Base-by-base conservation (phyloP, 2,888 invertebrate species). In the Hemicrepidius hirtus region DNA sequence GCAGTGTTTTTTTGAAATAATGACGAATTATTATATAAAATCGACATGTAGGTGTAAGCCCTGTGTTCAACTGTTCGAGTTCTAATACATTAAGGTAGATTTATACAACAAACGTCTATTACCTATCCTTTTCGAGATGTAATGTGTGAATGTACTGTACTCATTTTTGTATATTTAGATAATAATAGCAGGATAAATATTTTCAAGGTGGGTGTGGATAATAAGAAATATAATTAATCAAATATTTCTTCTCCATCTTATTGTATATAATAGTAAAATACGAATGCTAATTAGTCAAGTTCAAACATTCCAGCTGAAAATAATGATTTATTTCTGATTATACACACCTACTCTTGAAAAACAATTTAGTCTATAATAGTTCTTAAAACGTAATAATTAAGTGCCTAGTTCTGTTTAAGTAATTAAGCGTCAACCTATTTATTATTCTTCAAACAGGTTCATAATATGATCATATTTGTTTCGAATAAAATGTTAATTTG, bases 1-100 rank as follows among this genome's bases (percentile, higher is more conserved):
- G 44, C 44, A 41, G 13, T 13, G 28, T 28, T 20, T 28, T 20
- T 60, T 70, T 55, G 80, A 78, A 37, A 78, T 81, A 75, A 78
- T 77, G 62, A 82, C 59, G 12, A 7, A 5, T 68, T 60, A 50
- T 53, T 18, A 18, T 18, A 18, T 16, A 21, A 18, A 53, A n/a
- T 37, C 9, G 9, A 4, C 12, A 57, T 10, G 37, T 37, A 57
- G 57, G 4, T 37, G 12, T 18, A 6, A 13, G 4, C 10, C 28
- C 35, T 16, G 57, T 37, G 37, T 57, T 57, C 37, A 37, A 37
- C 37, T 57, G 57, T 57, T 57, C 37, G 35, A 53, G 53, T 53
- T 53, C 20, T 57, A 10, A 57, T 57, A 20, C 37, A 18, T 12
- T 37, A 9, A 13, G 1, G 5, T 20, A 35, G 18, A 37, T 57